Evolutionary conservation across 2,113 vertebrate species (phyloP).

Genomic region (Aramus guarauna): DNA sequence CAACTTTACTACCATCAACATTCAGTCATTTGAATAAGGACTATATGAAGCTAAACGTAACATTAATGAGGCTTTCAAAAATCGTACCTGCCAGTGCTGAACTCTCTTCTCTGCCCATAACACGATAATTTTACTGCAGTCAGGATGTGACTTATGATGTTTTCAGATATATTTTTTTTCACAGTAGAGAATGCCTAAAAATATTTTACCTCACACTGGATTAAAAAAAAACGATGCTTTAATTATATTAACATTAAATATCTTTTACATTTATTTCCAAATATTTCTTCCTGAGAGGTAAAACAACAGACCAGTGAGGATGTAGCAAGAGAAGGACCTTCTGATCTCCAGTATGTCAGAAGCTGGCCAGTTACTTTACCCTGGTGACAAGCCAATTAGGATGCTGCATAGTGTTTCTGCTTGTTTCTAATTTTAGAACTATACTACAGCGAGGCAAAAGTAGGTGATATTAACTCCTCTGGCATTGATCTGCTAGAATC

Average conservation of each 20-base stretch:
- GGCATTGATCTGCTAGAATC: conserved; percentile 33
- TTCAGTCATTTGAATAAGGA: background rate
- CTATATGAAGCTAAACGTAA: background rate
- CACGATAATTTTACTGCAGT: background rate
- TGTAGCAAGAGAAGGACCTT: background rate
- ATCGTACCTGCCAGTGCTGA: background rate
- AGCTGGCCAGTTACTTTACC: conserved; percentile 30
- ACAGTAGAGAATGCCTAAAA: background rate
- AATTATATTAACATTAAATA: background rate
- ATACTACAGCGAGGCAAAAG: conserved; percentile 22
- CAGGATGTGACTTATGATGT: background rate
- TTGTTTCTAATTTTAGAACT: conserved; percentile 71
- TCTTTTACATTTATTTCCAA: background rate
- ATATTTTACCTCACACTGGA: background rate
- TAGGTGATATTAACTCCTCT: conserved; percentile 53
- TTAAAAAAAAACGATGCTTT: background rate
- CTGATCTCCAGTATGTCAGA: background rate
- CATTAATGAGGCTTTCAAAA: background rate
- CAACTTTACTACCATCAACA: background rate
- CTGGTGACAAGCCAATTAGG: conserved; percentile 64
- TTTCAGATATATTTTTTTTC: background rate
- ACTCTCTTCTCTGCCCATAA: background rate
- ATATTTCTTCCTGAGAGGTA: background rate
- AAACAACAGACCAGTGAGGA: background rate
- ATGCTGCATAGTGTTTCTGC: conserved; percentile 29